Evolutionary conservation across 1,140 invertebrate species (phyloP), one percentile per base, ranked within the genome.

Genomic region (Metopolophium dirhodum): DNA sequence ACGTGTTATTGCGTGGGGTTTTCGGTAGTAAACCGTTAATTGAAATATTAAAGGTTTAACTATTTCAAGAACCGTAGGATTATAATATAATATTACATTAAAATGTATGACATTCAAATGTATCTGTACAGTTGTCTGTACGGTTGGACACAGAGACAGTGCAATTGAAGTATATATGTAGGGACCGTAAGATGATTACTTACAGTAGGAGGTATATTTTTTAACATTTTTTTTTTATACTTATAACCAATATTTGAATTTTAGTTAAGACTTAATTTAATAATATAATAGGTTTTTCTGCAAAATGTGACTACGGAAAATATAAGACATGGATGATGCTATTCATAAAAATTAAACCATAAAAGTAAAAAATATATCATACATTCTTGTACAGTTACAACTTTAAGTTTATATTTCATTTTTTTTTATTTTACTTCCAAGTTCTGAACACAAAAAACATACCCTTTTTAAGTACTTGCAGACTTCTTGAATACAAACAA

Each of bases 261-360:
- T 77, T 35, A 77, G 61, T n/a, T 18, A n/a, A 77, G 11, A 14
- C 14, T 77, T n/a, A 68, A 68, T 68, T 77, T n/a, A 68, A 68
- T 68, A 68, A 11, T n/a, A 68, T 68, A 30, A 30, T n/a, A 77
- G 61, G 14, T 35, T 77, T 77, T 77, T n/a, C 61, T n/a, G 14
- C 4, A 77, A 77, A 77, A 77, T n/a, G 4, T 18, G 4, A 77
- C n/a, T 77, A 18, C 22, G n/a, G n/a, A n/a, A 77, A 77, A n/a
- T 77, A n/a, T 77, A 77, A 77, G 18, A 35, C 6, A 77, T 35
- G 61, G 30, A 77, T 77, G 61, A n/a, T 35, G 18, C 14, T 77
- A n/a, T 77, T 77, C 61, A 77, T n/a, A n/a, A n/a, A 77, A 77
- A 77, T n/a, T 77, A 77, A 77, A 77, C 30, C 61, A 77, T 77